Base-by-base conservation (phyloP, 2,113 vertebrate genomes). In the Entelurus aequoreus region DNA sequence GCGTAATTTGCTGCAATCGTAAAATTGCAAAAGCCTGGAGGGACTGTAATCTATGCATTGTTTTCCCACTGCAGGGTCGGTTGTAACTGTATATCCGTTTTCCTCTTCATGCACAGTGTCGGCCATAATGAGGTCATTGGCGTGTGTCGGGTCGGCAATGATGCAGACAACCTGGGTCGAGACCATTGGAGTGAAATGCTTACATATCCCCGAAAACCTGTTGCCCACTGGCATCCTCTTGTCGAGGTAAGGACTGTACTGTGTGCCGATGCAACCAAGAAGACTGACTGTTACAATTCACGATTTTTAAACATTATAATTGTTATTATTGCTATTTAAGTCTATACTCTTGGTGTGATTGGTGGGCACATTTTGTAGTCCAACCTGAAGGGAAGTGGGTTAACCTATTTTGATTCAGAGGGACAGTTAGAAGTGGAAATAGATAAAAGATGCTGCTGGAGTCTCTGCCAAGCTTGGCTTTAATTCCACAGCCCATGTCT, bases 41-140 rank as follows among this genome's bases (percentile, higher is more conserved):
- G 28, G 28, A 28, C 28, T 28, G 28, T 28, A 28, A 28, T 28
- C 28, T 40, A 19, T 44, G 36, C 35, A 37, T 58, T 6, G 36
- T 69, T 71, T 44, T 63, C 15, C 28, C 21, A 67, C 58, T 14
- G 10, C 55, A 69, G 36, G 1, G 44, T 12, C 44, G 37, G 53
- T 64, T 50, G 35, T 63, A 49, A 69, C 65, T 21, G 58, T 71
- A 88, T 64, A 56, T 88, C 62, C 90, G 16, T 87, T 75, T 93
- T 60, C 90, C 92, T 90, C 91, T 74, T 60, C 52, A 16, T 63
- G 70, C 89, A 94, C 93, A 99, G 97, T 79, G 94, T 99, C 89
- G 97, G 97, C 93, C 96, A 99, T 93, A 99, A 99, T 90, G 97
- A 99, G 88, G 90, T 98, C 86, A 99, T 99, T 54, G 97, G 97